Percentiles rank a stretch among this genome's conserved stretches.
Conservation (phyloP, 2,113 vertebrate species). For the Addax nasomaculatus region DNA sequence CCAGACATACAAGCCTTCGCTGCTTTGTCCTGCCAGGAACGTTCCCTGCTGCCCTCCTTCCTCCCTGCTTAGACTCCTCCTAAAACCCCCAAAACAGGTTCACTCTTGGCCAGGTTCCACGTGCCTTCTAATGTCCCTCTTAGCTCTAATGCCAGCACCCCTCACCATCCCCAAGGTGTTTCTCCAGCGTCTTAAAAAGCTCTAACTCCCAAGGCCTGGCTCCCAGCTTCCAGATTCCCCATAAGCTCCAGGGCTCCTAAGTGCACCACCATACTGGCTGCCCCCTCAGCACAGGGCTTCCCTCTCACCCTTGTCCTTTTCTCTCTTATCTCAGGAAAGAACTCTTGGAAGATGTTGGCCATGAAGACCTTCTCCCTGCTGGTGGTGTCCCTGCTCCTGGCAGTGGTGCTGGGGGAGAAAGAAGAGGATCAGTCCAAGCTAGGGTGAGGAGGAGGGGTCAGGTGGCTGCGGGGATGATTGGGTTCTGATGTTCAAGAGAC, state of each 20-base stretch:
- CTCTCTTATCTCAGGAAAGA: background rate
- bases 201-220: background rate
- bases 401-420: constrained; percentile 50
- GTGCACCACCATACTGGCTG: accelerated
- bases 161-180: background rate
- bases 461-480: background rate
- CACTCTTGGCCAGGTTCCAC: background rate
- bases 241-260: background rate
- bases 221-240: background rate
- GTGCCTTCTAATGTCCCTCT: background rate
- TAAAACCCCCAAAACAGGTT: background rate
- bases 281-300: background rate
- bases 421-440: constrained; percentile 67
- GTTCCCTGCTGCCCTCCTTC: background rate
- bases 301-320: background rate
- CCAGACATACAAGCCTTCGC: background rate
- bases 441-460: background rate
- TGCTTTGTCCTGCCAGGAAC: background rate
- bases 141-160: background rate
- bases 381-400: constrained; percentile 68
- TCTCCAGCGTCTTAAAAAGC: background rate
- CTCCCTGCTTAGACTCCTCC: background rate
- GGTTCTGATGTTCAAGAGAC: background rate
- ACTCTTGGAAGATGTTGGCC: constrained; percentile 44
- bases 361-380: constrained; percentile 69